Percentiles rank a stretch among this genome's conserved stretches.
These are phyloP conservation scores for Neodon shergylaensis DNA, from an alignment of 2,113 vertebrate genomes.

Conservation along the genomic window DNA sequence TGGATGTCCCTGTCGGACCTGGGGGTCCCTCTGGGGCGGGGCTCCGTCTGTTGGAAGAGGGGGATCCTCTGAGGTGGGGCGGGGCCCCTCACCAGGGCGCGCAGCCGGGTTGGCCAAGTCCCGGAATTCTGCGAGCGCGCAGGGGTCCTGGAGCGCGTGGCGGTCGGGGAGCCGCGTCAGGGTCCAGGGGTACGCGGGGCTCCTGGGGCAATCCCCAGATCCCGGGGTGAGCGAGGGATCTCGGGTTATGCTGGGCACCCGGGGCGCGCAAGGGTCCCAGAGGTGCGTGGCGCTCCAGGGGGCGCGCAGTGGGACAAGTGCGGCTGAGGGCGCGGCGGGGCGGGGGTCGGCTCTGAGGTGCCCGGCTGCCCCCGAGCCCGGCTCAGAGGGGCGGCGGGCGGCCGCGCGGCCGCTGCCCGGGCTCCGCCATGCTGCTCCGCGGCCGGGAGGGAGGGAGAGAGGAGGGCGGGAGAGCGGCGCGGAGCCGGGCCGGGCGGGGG, in stretches of 20 bases:
- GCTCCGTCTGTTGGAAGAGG: conserved; percentile 58
- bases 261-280: conserved; percentile 68
- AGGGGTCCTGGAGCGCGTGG: neutral
- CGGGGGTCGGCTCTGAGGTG: conserved; percentile 54
- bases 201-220: conserved; percentile 49
- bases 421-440: conserved; percentile 79
- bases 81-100: conserved; percentile 59
- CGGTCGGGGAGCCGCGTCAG: conserved; percentile 33
- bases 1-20: conserved; percentile 68
- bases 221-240: conserved; percentile 10
- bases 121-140: conserved; percentile 33
- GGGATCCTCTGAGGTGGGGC: conserved; percentile 68
- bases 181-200: conserved; percentile 41
- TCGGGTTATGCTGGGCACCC: conserved; percentile 60
- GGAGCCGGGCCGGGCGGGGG: conserved; percentile 77
- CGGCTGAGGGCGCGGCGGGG: conserved; percentile 65
- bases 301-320: conserved; percentile 77
- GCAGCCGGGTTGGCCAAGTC: conserved; percentile 41
- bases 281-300: conserved; percentile 72
- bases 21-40: conserved; percentile 78
- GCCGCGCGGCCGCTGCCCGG: conserved; percentile 80
- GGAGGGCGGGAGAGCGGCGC: conserved; percentile 73
- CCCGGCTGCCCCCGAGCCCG: conserved; percentile 67
- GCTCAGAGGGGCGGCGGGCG: conserved; percentile 79
- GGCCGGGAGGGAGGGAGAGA: conserved; percentile 74